Conservation (phyloP, 2,113 vertebrate species). For the Osmerus mordax region DNA sequence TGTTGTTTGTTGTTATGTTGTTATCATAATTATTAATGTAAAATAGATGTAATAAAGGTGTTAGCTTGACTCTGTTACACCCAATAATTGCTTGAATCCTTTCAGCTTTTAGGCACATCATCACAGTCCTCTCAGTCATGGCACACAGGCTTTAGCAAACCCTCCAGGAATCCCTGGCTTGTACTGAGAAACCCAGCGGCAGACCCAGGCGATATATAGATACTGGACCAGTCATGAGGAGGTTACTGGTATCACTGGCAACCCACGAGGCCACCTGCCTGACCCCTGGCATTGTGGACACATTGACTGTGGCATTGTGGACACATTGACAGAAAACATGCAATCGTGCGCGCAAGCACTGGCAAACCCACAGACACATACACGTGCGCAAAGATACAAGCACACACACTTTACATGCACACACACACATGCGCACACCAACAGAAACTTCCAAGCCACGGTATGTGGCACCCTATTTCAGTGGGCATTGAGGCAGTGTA, state of each 20-base stretch:
- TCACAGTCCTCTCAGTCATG: slow-evolving; percentile 10
- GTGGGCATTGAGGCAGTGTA: too few species aligned
- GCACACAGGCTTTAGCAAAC: slow-evolving; percentile 1
- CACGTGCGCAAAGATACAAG: slow-evolving; percentile 6
- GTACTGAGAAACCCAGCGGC: slow-evolving; percentile 9
- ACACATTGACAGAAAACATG: background rate
- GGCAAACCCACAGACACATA: slow-evolving; percentile 11
- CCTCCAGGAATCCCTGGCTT: slow-evolving; percentile 20
- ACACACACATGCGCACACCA: slow-evolving; percentile 6
- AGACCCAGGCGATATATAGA: slow-evolving; percentile 9
- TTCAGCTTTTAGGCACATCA: background rate
- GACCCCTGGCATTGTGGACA: background rate
- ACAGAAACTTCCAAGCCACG: background rate
- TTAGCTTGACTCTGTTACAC: background rate
- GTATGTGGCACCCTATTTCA: too few species aligned
- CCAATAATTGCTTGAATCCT: too few species aligned
- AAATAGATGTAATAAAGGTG: background rate
- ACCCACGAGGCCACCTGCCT: background rate
- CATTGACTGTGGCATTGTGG: background rate
- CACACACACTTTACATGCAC: slow-evolving; percentile 8
- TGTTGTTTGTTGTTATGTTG: background rate
- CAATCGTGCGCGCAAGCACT: too few species aligned
- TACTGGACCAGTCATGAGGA: background rate
- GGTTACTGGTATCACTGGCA: slow-evolving; percentile 7
- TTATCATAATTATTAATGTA: background rate